Conservation (phyloP, 2,888 invertebrate species). For the Caenorhabditis panamensis region DNA sequence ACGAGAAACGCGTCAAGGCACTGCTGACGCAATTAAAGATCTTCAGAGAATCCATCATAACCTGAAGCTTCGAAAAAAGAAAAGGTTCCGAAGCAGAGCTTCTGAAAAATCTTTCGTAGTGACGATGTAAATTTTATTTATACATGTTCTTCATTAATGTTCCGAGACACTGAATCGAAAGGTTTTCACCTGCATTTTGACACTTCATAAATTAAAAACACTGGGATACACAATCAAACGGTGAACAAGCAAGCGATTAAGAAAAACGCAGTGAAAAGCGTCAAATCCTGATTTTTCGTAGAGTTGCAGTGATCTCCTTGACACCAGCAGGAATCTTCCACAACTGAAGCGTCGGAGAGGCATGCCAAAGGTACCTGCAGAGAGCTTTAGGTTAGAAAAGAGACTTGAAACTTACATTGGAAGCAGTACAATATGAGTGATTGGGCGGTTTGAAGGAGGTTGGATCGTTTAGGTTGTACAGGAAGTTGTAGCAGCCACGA, state of each 20-base stretch:
- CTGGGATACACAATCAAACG: background rate
- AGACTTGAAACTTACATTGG: slow-evolving; percentile 44
- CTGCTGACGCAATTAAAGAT: background rate
- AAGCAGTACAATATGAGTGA: slow-evolving; percentile 70
- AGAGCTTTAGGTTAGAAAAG: background rate
- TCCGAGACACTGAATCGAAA: too few relatives aligned
- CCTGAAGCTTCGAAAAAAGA: too few relatives aligned
- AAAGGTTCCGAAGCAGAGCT: too few relatives aligned
- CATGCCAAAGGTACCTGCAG: slow-evolving; percentile 68
- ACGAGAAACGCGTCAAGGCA: background rate
- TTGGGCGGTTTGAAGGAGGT: slow-evolving; percentile 66
- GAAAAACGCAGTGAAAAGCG: background rate
- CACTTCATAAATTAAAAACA: slow-evolving; percentile 1
- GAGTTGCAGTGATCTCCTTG: slow-evolving; percentile 69
- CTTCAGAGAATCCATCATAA: background rate
- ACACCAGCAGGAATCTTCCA: slow-evolving; percentile 72
- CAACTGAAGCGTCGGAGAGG: slow-evolving; percentile 65
- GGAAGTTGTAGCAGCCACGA: slow-evolving; percentile 75
- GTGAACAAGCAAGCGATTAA: background rate
- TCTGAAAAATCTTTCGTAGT: too few relatives aligned
- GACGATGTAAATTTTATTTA: too few relatives aligned
- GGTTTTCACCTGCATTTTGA: too few relatives aligned
- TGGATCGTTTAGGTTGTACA: slow-evolving; percentile 69
- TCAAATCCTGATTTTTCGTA: slow-evolving; percentile 2
- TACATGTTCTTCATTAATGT: too few relatives aligned